Evolutionary conservation across 2,888 invertebrate genomes (phyloP).

Genomic region (Adela reaumurella): DNA sequence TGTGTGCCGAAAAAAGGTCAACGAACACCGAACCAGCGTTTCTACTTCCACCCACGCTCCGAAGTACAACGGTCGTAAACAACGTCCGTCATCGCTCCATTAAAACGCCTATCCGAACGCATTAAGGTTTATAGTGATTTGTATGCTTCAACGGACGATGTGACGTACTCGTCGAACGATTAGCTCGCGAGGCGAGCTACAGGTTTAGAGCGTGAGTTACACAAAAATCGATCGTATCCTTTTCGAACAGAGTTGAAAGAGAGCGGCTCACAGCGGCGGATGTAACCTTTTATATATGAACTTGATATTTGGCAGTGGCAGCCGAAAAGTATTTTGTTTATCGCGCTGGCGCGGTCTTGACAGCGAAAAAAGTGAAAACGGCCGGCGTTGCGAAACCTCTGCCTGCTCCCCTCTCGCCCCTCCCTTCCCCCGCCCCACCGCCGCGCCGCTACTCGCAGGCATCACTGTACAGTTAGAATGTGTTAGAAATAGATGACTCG

Average conservation of each 20-base stretch:
- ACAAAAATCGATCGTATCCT: neutral
- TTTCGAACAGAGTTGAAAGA: neutral
- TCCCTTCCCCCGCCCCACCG: constrained; percentile 14
- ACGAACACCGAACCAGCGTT: constrained; percentile 53
- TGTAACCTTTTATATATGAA: neutral
- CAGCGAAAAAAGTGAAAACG: constrained; percentile 57
- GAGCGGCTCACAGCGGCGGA: neutral
- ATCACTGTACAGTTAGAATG: too few species aligned
- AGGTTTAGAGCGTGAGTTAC: neutral
- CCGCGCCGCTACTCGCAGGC: constrained; percentile 12
- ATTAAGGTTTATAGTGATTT: neutral
- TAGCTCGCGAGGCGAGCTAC: neutral
- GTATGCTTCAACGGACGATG: too few species aligned
- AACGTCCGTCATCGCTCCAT: neutral
- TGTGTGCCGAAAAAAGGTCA: constrained; percentile 53
- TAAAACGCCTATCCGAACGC: neutral
- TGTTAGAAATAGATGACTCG: too few species aligned
- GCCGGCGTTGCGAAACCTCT: constrained; percentile 46
- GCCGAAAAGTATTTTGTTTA: constrained; percentile 53
- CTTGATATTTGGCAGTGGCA: constrained; percentile 32
- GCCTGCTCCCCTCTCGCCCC: constrained; percentile 4
- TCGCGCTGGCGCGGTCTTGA: constrained; percentile 52
- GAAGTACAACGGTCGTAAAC: neutral
- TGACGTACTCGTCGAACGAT: too few species aligned
- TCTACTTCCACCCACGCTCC: constrained; percentile 28